Conservation (phyloP, 2,888 invertebrate genomes). For the Yponomeuta sedellus region DNA sequence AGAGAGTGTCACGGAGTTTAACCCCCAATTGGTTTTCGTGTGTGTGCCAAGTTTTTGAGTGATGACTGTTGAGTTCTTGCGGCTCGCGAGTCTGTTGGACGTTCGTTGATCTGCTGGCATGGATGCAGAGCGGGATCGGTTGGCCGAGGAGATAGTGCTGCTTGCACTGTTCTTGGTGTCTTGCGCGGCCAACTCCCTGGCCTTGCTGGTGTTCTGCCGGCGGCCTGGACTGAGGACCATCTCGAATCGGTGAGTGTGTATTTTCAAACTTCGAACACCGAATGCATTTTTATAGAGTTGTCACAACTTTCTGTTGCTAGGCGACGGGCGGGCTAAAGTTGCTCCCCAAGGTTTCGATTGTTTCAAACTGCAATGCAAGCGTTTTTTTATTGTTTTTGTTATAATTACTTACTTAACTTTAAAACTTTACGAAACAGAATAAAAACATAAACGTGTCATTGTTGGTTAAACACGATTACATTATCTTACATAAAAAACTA, state of each 20-base stretch:
- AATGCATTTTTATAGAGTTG: background rate
- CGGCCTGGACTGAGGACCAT: constrained; percentile 84
- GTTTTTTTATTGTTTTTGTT: too few species aligned
- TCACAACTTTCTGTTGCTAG: constrained; percentile 14
- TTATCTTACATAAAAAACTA: background rate
- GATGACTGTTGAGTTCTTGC: constrained; percentile 63
- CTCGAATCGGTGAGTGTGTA: constrained; percentile 81
- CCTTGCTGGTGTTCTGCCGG: constrained; percentile 84
- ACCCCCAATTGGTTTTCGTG: constrained; percentile 38
- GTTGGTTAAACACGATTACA: background rate
- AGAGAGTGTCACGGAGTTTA: constrained; percentile 51
- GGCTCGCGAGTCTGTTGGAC: constrained; percentile 63
- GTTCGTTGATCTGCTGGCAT: constrained; percentile 53
- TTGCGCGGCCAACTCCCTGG: constrained; percentile 82
- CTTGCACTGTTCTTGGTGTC: constrained; percentile 79
- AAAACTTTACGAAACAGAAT: background rate
- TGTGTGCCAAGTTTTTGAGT: constrained; percentile 54
- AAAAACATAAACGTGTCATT: background rate
- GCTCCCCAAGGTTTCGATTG: background rate
- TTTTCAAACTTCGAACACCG: constrained; percentile 16
- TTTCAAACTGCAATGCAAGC: background rate
- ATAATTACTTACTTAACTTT: too few species aligned
- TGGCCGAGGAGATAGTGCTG: constrained; percentile 68
- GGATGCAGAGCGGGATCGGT: constrained; percentile 59
- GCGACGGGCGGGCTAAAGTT: constrained; percentile 2